These are phyloP conservation scores for Plagiodera versicolora DNA, from an alignment of 2,888 invertebrate genomes.

Conservation along the genomic window DNA sequence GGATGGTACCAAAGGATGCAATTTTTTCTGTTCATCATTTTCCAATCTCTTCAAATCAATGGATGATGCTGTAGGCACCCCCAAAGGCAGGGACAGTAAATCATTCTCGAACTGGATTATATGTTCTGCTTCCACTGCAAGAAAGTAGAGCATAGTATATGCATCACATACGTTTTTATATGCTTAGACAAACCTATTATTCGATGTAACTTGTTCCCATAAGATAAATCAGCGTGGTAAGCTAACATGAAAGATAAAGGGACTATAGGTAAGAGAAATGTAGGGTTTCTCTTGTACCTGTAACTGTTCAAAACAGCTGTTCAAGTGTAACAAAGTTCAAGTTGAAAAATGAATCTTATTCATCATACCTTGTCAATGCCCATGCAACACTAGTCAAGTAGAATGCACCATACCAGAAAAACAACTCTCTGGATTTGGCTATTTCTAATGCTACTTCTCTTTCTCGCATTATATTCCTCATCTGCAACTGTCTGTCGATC, in stretches of 20 bases:
- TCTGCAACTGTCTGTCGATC: conserved; percentile 80
- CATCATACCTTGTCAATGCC: conserved; percentile 56
- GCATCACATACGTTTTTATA: not conserved
- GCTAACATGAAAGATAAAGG: conserved; percentile 72
- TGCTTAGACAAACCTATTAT: conserved; percentile 64
- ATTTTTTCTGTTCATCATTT: conserved; percentile 44
- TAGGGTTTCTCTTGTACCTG: conserved; percentile 56
- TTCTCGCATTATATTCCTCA: conserved; percentile 79
- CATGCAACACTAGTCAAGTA: conserved; percentile 62
- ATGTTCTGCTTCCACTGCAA: conserved; percentile 74
- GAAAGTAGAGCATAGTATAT: conserved; percentile 9
- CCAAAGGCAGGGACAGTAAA: conserved; percentile 70
- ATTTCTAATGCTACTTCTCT: conserved; percentile 71
- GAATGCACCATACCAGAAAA: conserved; percentile 73
- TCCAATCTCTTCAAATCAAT: conserved; percentile 44
- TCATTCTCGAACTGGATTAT: conserved; percentile 75
- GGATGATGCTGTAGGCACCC: conserved; percentile 69
- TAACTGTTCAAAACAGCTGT: conserved; percentile 32
- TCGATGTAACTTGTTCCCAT: conserved; percentile 75
- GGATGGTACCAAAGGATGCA: conserved; percentile 41
- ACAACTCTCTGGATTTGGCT: conserved; percentile 70
- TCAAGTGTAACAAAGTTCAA: not conserved
- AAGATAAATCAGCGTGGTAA: conserved; percentile 76
- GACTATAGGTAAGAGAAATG: conserved; percentile 66
- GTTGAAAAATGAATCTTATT: conserved; percentile 27